Evolutionary conservation across 2,797 vertebrate species (phyloP).

Genomic region (Lacerta agilis): DNA sequence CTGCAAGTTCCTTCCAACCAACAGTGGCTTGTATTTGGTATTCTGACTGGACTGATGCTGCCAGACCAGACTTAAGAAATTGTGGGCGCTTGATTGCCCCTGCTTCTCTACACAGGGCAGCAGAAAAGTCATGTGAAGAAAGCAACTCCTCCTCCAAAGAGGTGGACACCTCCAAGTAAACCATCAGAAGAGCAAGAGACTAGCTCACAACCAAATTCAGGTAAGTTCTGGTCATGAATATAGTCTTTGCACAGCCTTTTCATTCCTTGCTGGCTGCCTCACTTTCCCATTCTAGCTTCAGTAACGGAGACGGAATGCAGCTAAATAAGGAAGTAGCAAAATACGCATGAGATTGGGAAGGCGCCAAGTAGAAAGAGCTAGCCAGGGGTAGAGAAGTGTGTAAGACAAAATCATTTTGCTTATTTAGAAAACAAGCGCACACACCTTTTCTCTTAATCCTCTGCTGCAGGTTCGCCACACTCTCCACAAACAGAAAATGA

Average conservation of each 20-base stretch:
- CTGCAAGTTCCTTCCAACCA: not conserved
- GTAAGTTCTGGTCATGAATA: slow-evolving; percentile 23
- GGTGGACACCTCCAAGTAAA: slow-evolving; percentile 59
- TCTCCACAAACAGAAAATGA: slow-evolving; percentile 38
- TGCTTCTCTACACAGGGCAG: slow-evolving; percentile 69
- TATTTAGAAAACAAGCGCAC: too few relatives aligned
- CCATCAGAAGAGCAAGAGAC: slow-evolving; percentile 13
- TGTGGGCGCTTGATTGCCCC: not conserved
- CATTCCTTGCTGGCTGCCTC: too few relatives aligned
- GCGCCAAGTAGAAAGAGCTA: not conserved
- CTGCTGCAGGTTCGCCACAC: slow-evolving; percentile 29
- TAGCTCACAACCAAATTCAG: slow-evolving; percentile 29
- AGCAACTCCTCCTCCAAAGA: slow-evolving; percentile 67
- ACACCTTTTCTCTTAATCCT: slow-evolving; percentile 11
- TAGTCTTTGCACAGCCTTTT: not conserved
- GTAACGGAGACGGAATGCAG: not conserved
- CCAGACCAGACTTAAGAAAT: not conserved
- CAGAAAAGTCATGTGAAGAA: slow-evolving; percentile 64
- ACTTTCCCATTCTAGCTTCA: not conserved
- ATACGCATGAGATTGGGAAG: not conserved
- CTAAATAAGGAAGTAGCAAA: not conserved
- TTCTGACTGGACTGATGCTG: not conserved
- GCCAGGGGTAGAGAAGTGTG: not conserved
- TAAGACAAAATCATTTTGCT: too few relatives aligned
- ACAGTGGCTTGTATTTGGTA: not conserved